Evolutionary conservation across 2,888 invertebrate genomes (phyloP).

Genomic region (Isotomurus palustris): DNA sequence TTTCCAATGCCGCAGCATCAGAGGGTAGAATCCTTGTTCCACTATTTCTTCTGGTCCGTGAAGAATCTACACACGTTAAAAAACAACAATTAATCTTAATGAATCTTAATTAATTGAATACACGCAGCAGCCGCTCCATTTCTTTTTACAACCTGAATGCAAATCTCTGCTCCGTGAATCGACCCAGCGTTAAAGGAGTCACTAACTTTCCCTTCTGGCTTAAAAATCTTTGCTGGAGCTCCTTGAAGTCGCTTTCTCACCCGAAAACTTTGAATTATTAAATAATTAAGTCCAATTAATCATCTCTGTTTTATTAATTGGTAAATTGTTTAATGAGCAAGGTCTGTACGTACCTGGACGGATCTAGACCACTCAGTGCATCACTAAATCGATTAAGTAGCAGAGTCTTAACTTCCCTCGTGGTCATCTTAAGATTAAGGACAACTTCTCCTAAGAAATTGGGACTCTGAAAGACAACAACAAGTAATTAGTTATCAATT

Average conservation of each 20-base stretch:
- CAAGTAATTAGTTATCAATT: too few species aligned
- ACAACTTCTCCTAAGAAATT: slow-evolving; percentile 24
- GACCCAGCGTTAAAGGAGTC: slow-evolving; percentile 14
- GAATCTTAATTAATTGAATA: not conserved
- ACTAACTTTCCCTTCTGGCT: slow-evolving; percentile 16
- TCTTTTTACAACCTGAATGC: slow-evolving; percentile 33
- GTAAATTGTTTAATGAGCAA: not conserved
- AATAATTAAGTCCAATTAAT: too few species aligned
- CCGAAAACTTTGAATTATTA: not conserved
- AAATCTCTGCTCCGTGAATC: slow-evolving; percentile 20
- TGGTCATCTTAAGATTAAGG: slow-evolving; percentile 21
- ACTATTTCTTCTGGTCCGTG: not conserved
- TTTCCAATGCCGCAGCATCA: slow-evolving; percentile 34
- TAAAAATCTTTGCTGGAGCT: slow-evolving; percentile 28
- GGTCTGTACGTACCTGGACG: not conserved
- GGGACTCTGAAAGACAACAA: not conserved
- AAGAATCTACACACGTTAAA: not conserved
- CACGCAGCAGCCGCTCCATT: not conserved
- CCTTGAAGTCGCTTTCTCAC: slow-evolving; percentile 7
- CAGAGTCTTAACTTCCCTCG: slow-evolving; percentile 13
- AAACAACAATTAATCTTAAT: not conserved
- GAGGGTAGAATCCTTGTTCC: slow-evolving; percentile 5
- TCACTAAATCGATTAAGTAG: not conserved
- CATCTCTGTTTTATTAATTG: too few species aligned
- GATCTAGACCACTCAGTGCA: not conserved